Evolutionary conservation across 2,888 invertebrate species (phyloP), one percentile per base, ranked within the genome.

Genomic region (Phaedon cochleariae): DNA sequence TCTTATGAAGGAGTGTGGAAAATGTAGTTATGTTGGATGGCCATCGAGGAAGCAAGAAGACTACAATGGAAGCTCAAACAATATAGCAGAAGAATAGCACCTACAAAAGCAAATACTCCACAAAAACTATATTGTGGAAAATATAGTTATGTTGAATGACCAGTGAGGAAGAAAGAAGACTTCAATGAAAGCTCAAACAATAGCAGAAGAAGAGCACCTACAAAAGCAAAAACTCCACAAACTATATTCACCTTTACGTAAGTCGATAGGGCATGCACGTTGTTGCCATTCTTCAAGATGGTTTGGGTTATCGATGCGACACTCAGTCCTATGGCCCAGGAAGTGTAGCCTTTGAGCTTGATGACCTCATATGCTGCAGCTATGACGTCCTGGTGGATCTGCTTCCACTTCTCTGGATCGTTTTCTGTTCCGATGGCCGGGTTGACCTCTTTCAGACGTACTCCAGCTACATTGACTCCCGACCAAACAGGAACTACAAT

Each of bases 401-500:
- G 88, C 65, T 87, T 85, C 93, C 94, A 96, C 68, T 91, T 87
- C 81, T 96, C 95, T 0, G 88, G 84, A 82, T 96, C 96, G 0
- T 87, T 84, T 0, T 87, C 86, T 0, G 89, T 87, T 41, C 95
- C 95, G 62, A 94, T 86, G 48, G 86, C 84, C 18, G 92, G 90
- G 80, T 94, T 91, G 31, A 96, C 79, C 73, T 95, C 94, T 71
- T 89, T 87, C 62, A 96, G 86, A 2, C 92, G 88, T 0, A 96
- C 95, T 6, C 96, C 97, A 6, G 95, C 96, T 49, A 97, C 89
- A 83, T 96, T 96, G 20, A 96, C 95, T 10, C 95, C 94, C 0
- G 96, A 96, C 96, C 96, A 97, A 0, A 97, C 93, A 7, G 96
- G 92, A 68, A 96, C 94, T 93, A n/a, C n/a, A n/a, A n/a, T n/a